phyloP scores from a whole-genome alignment of 2,797 vertebrate species.

The Xenops minutus region DNA sequence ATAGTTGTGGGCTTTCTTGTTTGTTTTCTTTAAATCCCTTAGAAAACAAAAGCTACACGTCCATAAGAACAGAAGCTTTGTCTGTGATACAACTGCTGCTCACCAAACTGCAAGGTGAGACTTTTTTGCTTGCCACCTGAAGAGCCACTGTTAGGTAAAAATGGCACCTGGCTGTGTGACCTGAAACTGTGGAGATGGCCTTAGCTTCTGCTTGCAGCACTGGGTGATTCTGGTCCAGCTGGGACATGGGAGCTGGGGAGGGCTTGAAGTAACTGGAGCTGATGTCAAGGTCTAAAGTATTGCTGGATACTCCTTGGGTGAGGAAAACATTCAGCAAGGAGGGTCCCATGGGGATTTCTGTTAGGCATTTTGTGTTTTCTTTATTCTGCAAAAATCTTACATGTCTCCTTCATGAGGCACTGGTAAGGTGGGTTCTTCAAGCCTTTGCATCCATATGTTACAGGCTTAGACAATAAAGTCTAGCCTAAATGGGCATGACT shows the following conservation, averaged over 20 bases:
- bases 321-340: not conserved
- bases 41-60: constrained; percentile 98
- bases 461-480: not conserved
- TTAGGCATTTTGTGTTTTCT: accelerated
- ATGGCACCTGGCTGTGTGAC: not conserved
- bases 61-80: constrained; percentile 94
- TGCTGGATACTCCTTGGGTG: not conserved
- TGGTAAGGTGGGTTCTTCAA: not conserved
- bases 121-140: not conserved
- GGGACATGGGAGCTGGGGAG: not conserved
- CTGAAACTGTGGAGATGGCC: not conserved
- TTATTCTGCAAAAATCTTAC: not conserved
- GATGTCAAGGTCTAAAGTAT: not conserved
- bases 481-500: not conserved
- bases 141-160: not conserved
- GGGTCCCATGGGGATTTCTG: not conserved
- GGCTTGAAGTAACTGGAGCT: not conserved
- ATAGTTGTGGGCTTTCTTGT: not conserved
- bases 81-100: constrained; percentile 91
- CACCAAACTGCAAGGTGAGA: constrained; percentile 88
- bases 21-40: constrained; percentile 32
- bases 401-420: not conserved
- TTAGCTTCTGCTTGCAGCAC: not conserved
- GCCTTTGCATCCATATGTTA: not conserved
- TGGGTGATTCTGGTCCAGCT: accelerated